A percentile compares a stretch with the other conserved stretches of the same genome.
Evolutionary conservation across 2,888 invertebrate genomes (phyloP).

Genomic region (Eueremaeus valkanovi): DNA sequence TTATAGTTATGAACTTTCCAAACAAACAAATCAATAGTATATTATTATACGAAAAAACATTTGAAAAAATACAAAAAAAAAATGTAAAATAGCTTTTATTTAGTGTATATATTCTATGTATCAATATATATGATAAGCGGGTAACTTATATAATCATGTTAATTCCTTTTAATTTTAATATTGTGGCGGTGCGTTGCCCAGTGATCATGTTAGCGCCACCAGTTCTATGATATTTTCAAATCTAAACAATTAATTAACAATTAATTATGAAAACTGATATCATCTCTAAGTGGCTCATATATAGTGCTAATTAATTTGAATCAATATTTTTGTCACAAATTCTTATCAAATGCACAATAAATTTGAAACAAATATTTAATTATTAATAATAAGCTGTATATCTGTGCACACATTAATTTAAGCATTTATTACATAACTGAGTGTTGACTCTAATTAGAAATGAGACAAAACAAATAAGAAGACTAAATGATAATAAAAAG

Average conservation of each 20-base stretch:
- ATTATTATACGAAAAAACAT: slow-evolving; percentile 8
- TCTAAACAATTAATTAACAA: not conserved
- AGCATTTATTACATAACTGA: too few species aligned
- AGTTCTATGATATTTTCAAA: not conserved
- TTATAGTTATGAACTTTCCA: slow-evolving; percentile 30
- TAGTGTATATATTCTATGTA: slow-evolving; percentile 23
- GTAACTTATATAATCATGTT: slow-evolving; percentile 30
- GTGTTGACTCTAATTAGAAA: too few species aligned
- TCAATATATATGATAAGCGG: slow-evolving; percentile 21
- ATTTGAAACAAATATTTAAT: slow-evolving; percentile 5
- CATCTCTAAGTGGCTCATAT: slow-evolving; percentile 16
- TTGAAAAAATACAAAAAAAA: slow-evolving; percentile 11
- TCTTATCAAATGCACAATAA: slow-evolving; percentile 30
- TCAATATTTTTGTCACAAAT: slow-evolving; percentile 32
- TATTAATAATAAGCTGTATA: not conserved
- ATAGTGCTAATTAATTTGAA: slow-evolving; percentile 20
- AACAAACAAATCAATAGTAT: slow-evolving; percentile 33
- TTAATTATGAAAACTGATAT: not conserved
- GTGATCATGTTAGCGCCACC: slow-evolving; percentile 23
- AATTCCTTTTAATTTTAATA: slow-evolving; percentile 35
- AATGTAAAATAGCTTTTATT: slow-evolving; percentile 26
- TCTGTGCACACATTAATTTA: too few species aligned
- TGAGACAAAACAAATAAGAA: too few species aligned
- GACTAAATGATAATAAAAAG: too few species aligned
- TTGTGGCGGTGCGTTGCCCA: slow-evolving; percentile 24